Evolutionary conservation across 2,797 vertebrate species (phyloP), one percentile per base, ranked within the genome.

Genomic region (Macrochelys suwanniensis): DNA sequence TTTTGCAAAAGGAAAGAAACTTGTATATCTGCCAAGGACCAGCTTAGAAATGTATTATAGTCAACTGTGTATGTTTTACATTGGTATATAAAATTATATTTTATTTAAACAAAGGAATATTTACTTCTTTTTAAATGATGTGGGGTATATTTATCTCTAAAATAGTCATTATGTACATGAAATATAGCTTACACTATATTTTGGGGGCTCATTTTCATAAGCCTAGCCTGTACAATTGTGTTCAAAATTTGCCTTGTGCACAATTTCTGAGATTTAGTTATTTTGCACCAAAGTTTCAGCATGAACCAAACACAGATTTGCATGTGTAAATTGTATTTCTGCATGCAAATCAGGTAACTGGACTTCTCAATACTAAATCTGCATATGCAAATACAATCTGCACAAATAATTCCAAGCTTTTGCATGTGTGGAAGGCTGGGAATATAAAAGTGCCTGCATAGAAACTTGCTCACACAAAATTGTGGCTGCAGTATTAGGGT

Each of bases 91-190:
- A n/a, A 93, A 71, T 57, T 23, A 54, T 25, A 54, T 54, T 96
- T 90, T 91, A 76, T 93, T 96, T 96, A 88, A 68, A 49, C 76
- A 71, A 95, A 89, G 80, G 78, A 79, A 94, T 95, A 93, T 96
- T 95, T 97, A 94, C 45, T 50, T 89, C 90, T 93, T 89, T 74
- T 89, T 74, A 78, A 93, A 82, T 89, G 93, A 91, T 54, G 84
- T 82, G 50, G 51, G 68, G 42, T 42, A 37, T 50, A 84, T 82
- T 93, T 90, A 65, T 93, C 89, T 94, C 42, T 78, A 85, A 78
- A 23, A 49, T 42, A 81, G 77, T 82, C 89, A 2, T 68, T 91
- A 25, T 21, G 49, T 19, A 49, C 65, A 51, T 50, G 61, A 68
- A 65, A 77, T 88, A 1, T 82, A 78, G 19, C 95, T 91, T 91